Evolutionary conservation across 2,888 invertebrate species (phyloP), one percentile per base, ranked within the genome.

Genomic region (Trichacis sp.): DNA sequence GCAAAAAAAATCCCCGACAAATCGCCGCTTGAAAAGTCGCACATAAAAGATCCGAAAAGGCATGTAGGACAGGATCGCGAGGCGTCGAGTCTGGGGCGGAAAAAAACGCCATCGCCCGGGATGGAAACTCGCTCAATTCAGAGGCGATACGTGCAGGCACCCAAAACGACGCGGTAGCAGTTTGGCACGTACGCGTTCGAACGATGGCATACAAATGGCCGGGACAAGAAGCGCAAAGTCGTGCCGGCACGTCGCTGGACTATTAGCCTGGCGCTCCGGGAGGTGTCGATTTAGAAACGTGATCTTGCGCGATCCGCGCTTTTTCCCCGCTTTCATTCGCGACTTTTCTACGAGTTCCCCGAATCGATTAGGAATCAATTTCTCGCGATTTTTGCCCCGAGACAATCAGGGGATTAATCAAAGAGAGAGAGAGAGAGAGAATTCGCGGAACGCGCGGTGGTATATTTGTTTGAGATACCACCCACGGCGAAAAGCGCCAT

Each of bases 81-180:
- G 33, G 33, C 33, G 33, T 33, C 33, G 11, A n/a, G 3, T 33
- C 2, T n/a, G 8, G 2, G 2, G n/a, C n/a, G 2, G n/a, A 33
- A 33, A 33, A 33, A 33, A 33, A 33, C 2, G 8, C 8, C 3
- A 4, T 42, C 63, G 59, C 70, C 74, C 71, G 67, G 62, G 75
- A 78, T 75, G 77, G 78, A 77, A 79, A 78, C 76, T 72, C 70
- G 77, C 70, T 73, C 69, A 61, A 69, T 63, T 54, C 54, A 17
- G 65, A 36, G 51, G 42, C 53, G 64, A 68, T 75, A 78, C 78
- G 78, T 78, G 79, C 78, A 68, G 76, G 77, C 77, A 77, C 73
- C 77, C 78, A 60, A 79, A 79, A 76, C 75, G 72, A 58, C 30
- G 53, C 38, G 38, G 60, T 49, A 49, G 43, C 48, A 46, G 43